Evolutionary conservation across 2,888 invertebrate species (phyloP).

Genomic region (Peribatodes rhomboidaria): DNA sequence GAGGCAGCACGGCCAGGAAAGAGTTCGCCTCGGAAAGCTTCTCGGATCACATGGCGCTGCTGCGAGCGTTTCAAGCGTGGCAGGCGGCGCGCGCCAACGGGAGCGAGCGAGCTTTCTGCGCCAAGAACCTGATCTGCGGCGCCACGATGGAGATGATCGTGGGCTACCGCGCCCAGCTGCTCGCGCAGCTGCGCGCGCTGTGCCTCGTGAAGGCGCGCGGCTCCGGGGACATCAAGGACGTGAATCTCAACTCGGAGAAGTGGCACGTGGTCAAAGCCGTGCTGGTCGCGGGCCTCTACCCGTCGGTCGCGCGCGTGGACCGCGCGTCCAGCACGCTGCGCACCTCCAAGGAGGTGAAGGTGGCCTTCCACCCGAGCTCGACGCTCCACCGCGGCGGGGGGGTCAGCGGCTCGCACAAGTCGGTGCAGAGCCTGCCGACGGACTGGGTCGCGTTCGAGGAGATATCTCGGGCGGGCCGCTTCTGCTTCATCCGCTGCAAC

Average conservation of each 20-base stretch:
- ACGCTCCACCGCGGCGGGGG: constrained; percentile 87
- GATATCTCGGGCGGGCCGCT: constrained; percentile 89
- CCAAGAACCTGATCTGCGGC: constrained; percentile 91
- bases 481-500: constrained; percentile 91
- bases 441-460: constrained; percentile 97
- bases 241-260: constrained; percentile 94
- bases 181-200: constrained; percentile 92
- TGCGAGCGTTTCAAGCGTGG: constrained; percentile 93
- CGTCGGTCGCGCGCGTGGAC: constrained; percentile 93
- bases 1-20: constrained; percentile 88
- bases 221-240: constrained; percentile 82
- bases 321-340: constrained; percentile 87
- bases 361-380: constrained; percentile 87
- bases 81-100: constrained; percentile 88
- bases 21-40: constrained; percentile 91
- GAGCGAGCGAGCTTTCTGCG: constrained; percentile 90
- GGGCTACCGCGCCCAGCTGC: constrained; percentile 93
- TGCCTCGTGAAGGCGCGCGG: constrained; percentile 90
- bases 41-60: constrained; percentile 96
- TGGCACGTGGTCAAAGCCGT: constrained; percentile 97
- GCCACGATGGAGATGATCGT: constrained; percentile 96
- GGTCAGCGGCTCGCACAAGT: constrained; percentile 64
- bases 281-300: constrained; percentile 95
- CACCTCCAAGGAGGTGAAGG: constrained; percentile 87
- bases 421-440: constrained; percentile 86